Base-by-base conservation (phyloP, 2,113 vertebrate genomes). In the Chlamydotis undulata region DNA sequence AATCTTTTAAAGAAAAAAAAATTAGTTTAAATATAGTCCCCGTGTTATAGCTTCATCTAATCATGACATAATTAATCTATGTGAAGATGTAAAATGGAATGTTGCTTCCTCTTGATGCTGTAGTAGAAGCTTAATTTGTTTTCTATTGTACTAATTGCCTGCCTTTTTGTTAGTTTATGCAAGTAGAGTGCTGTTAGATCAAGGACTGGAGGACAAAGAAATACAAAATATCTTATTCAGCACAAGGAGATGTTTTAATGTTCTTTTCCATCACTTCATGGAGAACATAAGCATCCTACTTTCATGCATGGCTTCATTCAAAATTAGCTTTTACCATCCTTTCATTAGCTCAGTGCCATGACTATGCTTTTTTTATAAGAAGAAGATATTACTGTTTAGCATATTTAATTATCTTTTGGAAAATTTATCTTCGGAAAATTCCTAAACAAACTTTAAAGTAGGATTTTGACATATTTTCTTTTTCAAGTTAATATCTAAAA, bases 371-470 rank as follows among this genome's bases (percentile, higher is more conserved):
- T 83, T 83, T 89, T 24, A 63, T 45, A 63, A 39, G 28, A 56
- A 82, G 28, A 63, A 78, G 33, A 64, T 73, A 82, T 24, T 67
- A 75, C 65, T 87, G 26, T 87, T 96, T 95, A 91, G 49, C 87
- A 93, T 93, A 94, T 91, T 93, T 93, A 90, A 93, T 93, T 94
- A 85, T 87, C 65, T 87, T 87, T 85, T 23, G 84, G 37, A 37
- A 37, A 37, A 37, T 37, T 37, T 37, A 37, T 37, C 37, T 37
- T 37, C 76, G 65, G 78, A 94, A 95, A 87, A 78, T 87, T 68
- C 19, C 35, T 81, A 56, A 47, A 70, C 4, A 57, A 35, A 23
- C 8, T 75, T 39, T 70, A 81, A 91, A 78, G 24, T 19, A 63
- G 16, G 12, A 29, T 50, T 93, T 80, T 71, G 21, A 57, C 4